Conservation (phyloP, 1,140 invertebrate species). For the Whitmania pigra region DNA sequence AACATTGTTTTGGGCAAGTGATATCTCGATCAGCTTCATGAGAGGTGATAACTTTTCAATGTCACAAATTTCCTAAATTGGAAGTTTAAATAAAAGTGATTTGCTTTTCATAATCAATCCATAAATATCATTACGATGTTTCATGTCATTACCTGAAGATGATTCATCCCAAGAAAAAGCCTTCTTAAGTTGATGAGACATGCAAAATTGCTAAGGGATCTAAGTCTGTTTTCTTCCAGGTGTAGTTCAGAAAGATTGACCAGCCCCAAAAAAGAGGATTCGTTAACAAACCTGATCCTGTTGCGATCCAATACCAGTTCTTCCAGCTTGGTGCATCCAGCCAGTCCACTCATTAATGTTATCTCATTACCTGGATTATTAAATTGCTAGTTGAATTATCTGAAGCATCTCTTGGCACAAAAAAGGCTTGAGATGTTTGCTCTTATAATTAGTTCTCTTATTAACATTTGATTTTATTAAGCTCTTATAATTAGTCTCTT, state of each 20-base stretch:
- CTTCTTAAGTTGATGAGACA: slow-evolving; percentile 37
- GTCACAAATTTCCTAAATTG: slow-evolving; percentile 36
- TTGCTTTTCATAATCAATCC: not conserved
- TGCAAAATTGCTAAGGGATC: slow-evolving; percentile 33
- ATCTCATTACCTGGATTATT: slow-evolving; percentile 6
- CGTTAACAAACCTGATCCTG: not conserved
- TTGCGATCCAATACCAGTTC: not conserved
- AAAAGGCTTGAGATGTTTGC: too few relatives aligned
- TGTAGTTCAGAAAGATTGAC: slow-evolving; percentile 33
- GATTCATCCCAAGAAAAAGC: slow-evolving; percentile 40
- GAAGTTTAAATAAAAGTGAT: not conserved
- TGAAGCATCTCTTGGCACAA: too few relatives aligned
- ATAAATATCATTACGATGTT: not conserved
- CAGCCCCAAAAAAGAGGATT: not conserved
- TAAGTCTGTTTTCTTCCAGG: slow-evolving; percentile 41
- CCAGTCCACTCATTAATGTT: not conserved
- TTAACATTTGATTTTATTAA: not conserved
- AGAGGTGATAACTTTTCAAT: slow-evolving; percentile 36
- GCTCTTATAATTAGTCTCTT: too few relatives aligned
- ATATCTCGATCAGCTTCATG: slow-evolving; percentile 28
- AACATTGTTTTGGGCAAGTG: slow-evolving; percentile 22
- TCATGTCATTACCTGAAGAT: slow-evolving; percentile 33
- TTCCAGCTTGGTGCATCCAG: not conserved
- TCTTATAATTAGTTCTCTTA: too few relatives aligned
- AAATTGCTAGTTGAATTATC: not conserved